phyloP scores from a whole-genome alignment of 2,113 vertebrate species.

The Chlamydotis undulata region DNA sequence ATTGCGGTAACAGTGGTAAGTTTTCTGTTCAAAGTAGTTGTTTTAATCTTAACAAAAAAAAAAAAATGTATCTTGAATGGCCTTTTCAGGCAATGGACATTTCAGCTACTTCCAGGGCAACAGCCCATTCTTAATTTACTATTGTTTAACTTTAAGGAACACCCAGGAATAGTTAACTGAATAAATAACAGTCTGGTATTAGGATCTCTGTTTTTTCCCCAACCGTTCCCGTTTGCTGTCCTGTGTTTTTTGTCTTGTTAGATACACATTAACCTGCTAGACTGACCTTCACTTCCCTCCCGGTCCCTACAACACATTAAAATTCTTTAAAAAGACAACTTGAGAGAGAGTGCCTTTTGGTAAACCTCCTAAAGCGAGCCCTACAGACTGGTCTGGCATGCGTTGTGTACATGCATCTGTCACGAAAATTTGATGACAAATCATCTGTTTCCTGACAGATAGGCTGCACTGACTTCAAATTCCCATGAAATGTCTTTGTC shows the following conservation, averaged over 20 bases:
- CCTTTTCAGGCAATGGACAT: background rate
- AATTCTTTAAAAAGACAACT: slow-evolving; percentile 55
- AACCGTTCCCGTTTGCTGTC: background rate
- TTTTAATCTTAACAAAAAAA: slow-evolving; percentile 17
- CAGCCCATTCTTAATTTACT: slow-evolving; percentile 4
- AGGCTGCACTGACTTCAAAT: slow-evolving; percentile 58
- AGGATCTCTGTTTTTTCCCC: background rate
- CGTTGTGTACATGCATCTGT: slow-evolving; percentile 58
- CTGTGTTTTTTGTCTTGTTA: slow-evolving; percentile 29
- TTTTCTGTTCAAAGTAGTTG: slow-evolving; percentile 31
- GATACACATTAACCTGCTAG: slow-evolving; percentile 43
- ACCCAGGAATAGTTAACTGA: background rate
- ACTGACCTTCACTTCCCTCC: slow-evolving; percentile 40
- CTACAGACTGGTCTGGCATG: slow-evolving; percentile 33
- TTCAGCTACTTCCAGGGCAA: background rate
- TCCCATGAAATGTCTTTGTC: slow-evolving; percentile 51
- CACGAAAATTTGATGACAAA: slow-evolving; percentile 64
- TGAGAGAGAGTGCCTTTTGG: slow-evolving; percentile 36
- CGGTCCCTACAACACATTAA: background rate
- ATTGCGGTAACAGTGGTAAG: background rate
- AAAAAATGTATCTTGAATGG: slow-evolving; percentile 2
- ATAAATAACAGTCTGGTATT: background rate
- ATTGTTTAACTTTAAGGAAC: slow-evolving; percentile 12
- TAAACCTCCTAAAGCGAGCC: slow-evolving; percentile 27
- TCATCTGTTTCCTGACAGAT: slow-evolving; percentile 66